Percentiles rank a stretch among this genome's conserved stretches.
Evolutionary conservation across 1,140 invertebrate genomes (phyloP).

Genomic region (Protaetia brevitarsis): DNA sequence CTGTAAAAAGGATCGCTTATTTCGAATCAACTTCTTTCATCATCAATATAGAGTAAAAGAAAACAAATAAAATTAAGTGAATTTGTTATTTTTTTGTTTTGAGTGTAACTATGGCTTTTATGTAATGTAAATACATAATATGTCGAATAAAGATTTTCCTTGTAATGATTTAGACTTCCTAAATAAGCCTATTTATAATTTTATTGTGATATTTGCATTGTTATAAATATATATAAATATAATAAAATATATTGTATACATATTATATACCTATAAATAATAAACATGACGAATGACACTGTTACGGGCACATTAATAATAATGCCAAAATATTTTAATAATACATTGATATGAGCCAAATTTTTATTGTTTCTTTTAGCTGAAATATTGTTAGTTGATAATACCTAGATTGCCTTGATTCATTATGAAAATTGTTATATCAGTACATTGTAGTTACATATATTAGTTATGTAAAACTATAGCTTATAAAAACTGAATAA

Average conservation of each 20-base stretch:
- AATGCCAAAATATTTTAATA: slow-evolving; percentile 19
- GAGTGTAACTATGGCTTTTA: no score
- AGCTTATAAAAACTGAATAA: slow-evolving; percentile 10
- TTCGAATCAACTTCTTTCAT: neutral
- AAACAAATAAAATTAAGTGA: neutral
- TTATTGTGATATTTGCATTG: slow-evolving; percentile 17
- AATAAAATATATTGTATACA: slow-evolving; percentile 17
- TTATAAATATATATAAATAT: no score
- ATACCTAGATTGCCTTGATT: slow-evolving; percentile 18
- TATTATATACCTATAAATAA: neutral
- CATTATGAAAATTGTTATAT: slow-evolving; percentile 13
- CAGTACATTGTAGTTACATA: slow-evolving; percentile 6
- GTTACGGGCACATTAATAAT: slow-evolving; percentile 16
- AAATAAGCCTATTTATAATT: slow-evolving; percentile 5
- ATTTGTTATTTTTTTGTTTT: neutral
- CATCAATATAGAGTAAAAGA: neutral
- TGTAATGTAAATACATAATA: neutral
- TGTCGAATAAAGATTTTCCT: neutral
- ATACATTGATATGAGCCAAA: slow-evolving; percentile 15
- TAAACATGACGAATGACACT: slow-evolving; percentile 6
- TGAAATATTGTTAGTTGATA: slow-evolving; percentile 5
- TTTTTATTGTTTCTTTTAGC: slow-evolving; percentile 15
- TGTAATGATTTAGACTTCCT: slow-evolving; percentile 15
- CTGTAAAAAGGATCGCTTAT: slow-evolving; percentile 6
- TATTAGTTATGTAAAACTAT: slow-evolving; percentile 8